These are phyloP conservation scores for Polydesmus complanatus DNA, from an alignment of 2,888 invertebrate species.

Conservation along the genomic window DNA sequence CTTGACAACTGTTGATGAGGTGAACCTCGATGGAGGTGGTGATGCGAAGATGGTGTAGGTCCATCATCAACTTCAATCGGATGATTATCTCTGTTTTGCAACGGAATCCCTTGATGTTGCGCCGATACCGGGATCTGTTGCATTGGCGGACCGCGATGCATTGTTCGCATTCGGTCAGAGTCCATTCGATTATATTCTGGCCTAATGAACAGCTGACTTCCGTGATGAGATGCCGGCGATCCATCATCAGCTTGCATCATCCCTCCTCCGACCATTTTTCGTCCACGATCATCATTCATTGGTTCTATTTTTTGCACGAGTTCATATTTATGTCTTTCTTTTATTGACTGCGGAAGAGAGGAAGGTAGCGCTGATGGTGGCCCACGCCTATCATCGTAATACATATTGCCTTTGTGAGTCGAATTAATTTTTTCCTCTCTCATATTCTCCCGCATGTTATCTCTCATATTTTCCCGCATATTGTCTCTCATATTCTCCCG, in stretches of 20 bases:
- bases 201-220: not conserved
- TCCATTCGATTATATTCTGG: constrained; percentile 13
- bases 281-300: not conserved
- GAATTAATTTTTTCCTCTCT: not conserved
- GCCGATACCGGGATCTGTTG: not conserved
- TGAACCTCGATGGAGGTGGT: not conserved
- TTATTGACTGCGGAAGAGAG: not conserved
- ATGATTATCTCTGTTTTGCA: not conserved
- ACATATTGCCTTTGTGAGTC: not conserved
- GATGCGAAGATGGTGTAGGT: not conserved
- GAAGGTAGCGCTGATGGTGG: not conserved
- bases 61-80: not conserved
- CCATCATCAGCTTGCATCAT: not conserved
- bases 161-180: not conserved
- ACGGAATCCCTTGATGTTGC: not conserved
- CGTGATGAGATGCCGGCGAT: not conserved
- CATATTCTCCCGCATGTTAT: too few relatives aligned
- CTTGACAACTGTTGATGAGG: not conserved
- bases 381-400: not conserved
- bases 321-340: not conserved
- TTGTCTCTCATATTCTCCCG: too few relatives aligned
- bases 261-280: not conserved
- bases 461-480: too few relatives aligned
- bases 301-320: not conserved
- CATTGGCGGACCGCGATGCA: constrained; percentile 5